phyloP scores from a whole-genome alignment of 2,113 vertebrate species.

The Notiomystis cincta region DNA sequence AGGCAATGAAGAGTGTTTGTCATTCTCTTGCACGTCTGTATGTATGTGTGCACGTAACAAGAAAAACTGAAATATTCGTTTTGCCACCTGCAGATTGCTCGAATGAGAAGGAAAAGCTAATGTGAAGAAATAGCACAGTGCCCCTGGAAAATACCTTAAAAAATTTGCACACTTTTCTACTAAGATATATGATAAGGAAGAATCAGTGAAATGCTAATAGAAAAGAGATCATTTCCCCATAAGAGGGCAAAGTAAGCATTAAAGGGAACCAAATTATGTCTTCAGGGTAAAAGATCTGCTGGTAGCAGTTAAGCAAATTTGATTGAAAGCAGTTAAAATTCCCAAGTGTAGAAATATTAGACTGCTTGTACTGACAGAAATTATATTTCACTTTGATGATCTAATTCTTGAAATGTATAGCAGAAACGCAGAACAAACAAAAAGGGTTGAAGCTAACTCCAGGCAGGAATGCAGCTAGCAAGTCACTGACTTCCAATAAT shows the following conservation, averaged over 20 bases:
- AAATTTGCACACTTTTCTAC: not conserved
- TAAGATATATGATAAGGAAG: not conserved
- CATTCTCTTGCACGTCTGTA: fast-evolving
- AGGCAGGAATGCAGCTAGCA: not conserved
- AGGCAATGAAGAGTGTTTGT: not conserved
- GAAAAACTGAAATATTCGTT: fast-evolving
- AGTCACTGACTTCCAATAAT: not conserved
- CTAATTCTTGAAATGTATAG: conserved; percentile 14
- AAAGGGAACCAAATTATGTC: not conserved
- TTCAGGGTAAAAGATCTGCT: not conserved
- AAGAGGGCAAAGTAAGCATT: not conserved
- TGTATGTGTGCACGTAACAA: fast-evolving
- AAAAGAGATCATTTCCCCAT: not conserved
- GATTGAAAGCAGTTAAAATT: conserved; percentile 3
- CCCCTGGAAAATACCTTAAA: not conserved
- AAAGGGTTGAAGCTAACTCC: not conserved
- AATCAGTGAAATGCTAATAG: not conserved
- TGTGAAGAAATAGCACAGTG: fast-evolving
- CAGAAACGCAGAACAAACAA: not conserved
- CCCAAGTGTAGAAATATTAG: conserved; percentile 1
- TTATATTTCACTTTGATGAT: not conserved
- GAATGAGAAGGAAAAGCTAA: not conserved
- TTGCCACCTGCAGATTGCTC: not conserved
- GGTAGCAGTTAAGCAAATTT: conserved; percentile 3
- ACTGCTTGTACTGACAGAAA: not conserved